Conservation (phyloP, 1,140 invertebrate species). For the Muscidifurax raptorellus region DNA sequence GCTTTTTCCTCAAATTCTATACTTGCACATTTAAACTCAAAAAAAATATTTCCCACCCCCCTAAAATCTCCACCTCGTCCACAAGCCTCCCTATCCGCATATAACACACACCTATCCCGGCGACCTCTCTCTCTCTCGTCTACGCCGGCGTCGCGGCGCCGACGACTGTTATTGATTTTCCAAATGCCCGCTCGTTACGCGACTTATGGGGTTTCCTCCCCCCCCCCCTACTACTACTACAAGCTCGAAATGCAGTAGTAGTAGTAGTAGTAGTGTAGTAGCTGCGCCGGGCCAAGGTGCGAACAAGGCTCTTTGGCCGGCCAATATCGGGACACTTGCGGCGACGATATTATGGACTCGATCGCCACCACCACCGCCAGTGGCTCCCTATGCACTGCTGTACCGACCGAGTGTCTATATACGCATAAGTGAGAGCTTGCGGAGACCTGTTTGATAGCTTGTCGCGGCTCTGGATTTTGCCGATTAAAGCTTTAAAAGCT, state of each 20-base stretch:
- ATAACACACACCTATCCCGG: background rate
- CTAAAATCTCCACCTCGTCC: background rate
- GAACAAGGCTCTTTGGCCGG: constrained; percentile 22
- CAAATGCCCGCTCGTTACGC: constrained; percentile 50
- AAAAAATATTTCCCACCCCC: background rate
- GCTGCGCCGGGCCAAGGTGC: constrained; percentile 29
- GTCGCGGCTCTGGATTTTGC: too few relatives aligned
- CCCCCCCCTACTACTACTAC: constrained; percentile 2
- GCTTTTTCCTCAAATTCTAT: background rate
- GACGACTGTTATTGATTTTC: constrained; percentile 53
- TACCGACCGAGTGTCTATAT: constrained; percentile 3
- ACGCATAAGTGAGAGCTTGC: background rate
- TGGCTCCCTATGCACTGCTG: background rate
- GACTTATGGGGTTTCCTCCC: constrained; percentile 47
- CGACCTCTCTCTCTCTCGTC: background rate
- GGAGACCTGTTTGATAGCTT: background rate
- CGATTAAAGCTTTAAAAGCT: too few relatives aligned
- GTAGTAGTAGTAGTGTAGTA: background rate
- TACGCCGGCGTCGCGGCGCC: constrained; percentile 19
- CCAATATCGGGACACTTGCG: constrained; percentile 26
- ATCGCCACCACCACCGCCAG: background rate
- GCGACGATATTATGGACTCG: constrained; percentile 25
- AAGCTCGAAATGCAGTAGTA: constrained; percentile 4
- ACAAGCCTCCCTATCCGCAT: background rate
- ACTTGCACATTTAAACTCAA: background rate